Evolutionary conservation across 2,113 vertebrate species (phyloP).

Genomic region (Butorides virescens): DNA sequence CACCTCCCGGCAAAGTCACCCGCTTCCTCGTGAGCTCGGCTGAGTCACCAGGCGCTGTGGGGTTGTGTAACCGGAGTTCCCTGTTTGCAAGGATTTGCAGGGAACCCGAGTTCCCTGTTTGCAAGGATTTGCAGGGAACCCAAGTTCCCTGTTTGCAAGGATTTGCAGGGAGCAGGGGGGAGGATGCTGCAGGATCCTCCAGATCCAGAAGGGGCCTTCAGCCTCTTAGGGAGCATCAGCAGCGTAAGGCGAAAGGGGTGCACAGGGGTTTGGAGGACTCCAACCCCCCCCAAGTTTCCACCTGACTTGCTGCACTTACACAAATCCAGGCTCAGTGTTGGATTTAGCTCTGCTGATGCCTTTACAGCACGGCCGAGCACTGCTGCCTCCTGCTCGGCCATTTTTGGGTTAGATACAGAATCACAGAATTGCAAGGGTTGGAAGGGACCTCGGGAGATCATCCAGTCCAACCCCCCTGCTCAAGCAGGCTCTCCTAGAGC

Average conservation of each 20-base stretch:
- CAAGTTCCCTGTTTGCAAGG: not conserved
- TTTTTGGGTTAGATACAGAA: not conserved
- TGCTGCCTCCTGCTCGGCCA: rapidly evolving
- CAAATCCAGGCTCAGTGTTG: not conserved
- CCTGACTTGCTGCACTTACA: not conserved
- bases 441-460: too few species aligned
- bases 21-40: not conserved
- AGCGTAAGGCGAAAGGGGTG: not conserved
- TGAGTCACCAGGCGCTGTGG: not conserved
- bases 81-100: not conserved
- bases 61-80: not conserved
- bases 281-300: not conserved
- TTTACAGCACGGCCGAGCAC: rapidly evolving
- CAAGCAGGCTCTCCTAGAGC: too few species aligned
- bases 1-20: not conserved
- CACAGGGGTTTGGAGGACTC: not conserved
- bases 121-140: not conserved
- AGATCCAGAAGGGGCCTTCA: not conserved
- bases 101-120: not conserved
- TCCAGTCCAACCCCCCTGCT: too few species aligned
- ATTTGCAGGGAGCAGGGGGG: not conserved
- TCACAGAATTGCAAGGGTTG: too few species aligned
- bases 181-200: not conserved
- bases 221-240: not conserved
- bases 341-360: not conserved